These are phyloP conservation scores for Thera britannica DNA, from an alignment of 2,888 invertebrate genomes.

Conservation along the genomic window DNA sequence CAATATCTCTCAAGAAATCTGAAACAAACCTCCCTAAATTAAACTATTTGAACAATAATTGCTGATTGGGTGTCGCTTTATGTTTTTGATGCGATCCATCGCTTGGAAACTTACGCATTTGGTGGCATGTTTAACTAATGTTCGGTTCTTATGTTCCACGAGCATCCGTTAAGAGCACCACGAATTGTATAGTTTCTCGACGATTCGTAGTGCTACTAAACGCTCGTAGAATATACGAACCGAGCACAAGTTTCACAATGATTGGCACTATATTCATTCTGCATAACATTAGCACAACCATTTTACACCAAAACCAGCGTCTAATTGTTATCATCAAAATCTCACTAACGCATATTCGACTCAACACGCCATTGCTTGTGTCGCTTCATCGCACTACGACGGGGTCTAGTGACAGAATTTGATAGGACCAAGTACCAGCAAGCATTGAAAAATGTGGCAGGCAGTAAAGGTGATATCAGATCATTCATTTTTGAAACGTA, in stretches of 20 bases:
- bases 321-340: slow-evolving; percentile 4
- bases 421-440: slow-evolving; percentile 5
- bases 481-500: too few species aligned
- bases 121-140: slow-evolving; percentile 11
- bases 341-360: slow-evolving; percentile 10
- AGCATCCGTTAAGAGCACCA: neutral
- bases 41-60: slow-evolving; percentile 1
- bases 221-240: neutral
- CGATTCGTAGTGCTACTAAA: neutral
- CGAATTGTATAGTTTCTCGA: neutral
- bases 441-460: neutral
- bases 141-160: neutral
- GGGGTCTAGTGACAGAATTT: slow-evolving; percentile 48
- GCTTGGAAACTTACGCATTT: slow-evolving; percentile 14
- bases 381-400: slow-evolving; percentile 26
- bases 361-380: slow-evolving; percentile 15
- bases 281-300: slow-evolving; percentile 28
- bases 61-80: slow-evolving; percentile 27
- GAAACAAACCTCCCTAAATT: too few species aligned
- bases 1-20: neutral
- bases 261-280: slow-evolving; percentile 15
- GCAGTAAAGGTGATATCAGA: neutral
- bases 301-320: slow-evolving; percentile 7
- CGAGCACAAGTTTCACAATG: neutral
- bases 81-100: slow-evolving; percentile 11